Evolutionary conservation across 2,888 invertebrate genomes (phyloP), one percentile per base, ranked within the genome.

Genomic region (Phortica magna): DNA sequence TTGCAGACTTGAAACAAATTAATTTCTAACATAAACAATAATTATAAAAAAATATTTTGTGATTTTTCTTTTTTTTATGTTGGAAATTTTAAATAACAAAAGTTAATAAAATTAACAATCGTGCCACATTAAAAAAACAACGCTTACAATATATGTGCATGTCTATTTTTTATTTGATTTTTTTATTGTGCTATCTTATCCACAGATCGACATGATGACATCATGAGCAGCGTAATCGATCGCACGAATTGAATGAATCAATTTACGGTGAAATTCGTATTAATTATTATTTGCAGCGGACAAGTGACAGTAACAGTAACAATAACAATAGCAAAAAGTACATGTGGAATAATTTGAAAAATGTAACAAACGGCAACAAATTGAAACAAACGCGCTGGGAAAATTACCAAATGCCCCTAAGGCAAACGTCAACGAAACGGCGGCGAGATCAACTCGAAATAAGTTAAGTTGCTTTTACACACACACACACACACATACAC

Each of bases 221-320:
- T 85, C 85, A 85, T 85, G 73, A 73, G 39, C 77, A n/a, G 71
- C 78, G 79, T 80, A 85, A 87, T 87, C 85, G 83, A 85, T 85
- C 83, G 84, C 83, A 85, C 84, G 85, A 87, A 85, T 85, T 39
- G 41, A 31, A 65, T 65, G 65, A 65, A 65, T 65, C 65, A 65
- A 65, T 65, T 65, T 65, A 65, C 65, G 14, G 31, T 65, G 65
- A 65, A 65, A 65, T 39, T 17, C 14, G 59, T 9, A 59, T n/a
- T 14, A 65, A 65, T 65, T 39, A 65, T 39, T 39, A 7, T 39
- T 65, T 39, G 41, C 6, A 65, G 12, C 12, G 61, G 19, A 61
- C 10, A 17, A 17, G 12, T 17, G 17, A 55, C 55, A n/a, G 14
- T 55, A 61, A 22, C 10, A 61, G 19, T 10, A 61, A 19, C 22